These are phyloP conservation scores for Anoplopoma fimbria DNA, from an alignment of 2,113 vertebrate species.

Conservation along the genomic window DNA sequence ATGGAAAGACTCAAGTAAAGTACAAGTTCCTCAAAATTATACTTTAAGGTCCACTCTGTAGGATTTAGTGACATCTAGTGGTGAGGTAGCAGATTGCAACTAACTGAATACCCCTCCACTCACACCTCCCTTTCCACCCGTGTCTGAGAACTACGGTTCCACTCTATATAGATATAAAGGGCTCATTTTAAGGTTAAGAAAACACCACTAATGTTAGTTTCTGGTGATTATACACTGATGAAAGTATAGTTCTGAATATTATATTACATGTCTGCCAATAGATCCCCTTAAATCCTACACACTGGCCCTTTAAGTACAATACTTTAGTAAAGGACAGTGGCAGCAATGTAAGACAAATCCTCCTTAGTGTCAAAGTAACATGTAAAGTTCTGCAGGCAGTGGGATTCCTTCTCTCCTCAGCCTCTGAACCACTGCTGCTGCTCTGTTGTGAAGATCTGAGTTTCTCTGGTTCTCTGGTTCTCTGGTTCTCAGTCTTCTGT, in stretches of 20 bases:
- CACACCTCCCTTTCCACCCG: no score
- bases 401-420: not conserved
- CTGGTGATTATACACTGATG: no score
- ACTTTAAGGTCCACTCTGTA: not conserved
- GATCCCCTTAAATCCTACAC: no score
- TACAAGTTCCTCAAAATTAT: not conserved
- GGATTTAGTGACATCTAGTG: no score
- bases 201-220: no score
- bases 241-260: no score
- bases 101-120: no score
- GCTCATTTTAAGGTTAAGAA: no score
- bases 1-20: not conserved
- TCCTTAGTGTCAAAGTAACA: not conserved
- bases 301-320: not conserved
- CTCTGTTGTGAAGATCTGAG: not conserved
- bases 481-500: not conserved
- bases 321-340: not conserved
- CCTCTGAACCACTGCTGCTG: not conserved
- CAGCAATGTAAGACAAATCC: not conserved
- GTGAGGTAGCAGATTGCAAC: no score
- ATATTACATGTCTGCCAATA: no score
- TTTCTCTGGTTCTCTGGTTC: not conserved
- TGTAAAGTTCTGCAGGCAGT: not conserved
- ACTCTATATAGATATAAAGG: no score
- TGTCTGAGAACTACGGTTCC: no score